Evolutionary conservation across 2,797 vertebrate species (phyloP).

Genomic region (Sebastes oblongus): DNA sequence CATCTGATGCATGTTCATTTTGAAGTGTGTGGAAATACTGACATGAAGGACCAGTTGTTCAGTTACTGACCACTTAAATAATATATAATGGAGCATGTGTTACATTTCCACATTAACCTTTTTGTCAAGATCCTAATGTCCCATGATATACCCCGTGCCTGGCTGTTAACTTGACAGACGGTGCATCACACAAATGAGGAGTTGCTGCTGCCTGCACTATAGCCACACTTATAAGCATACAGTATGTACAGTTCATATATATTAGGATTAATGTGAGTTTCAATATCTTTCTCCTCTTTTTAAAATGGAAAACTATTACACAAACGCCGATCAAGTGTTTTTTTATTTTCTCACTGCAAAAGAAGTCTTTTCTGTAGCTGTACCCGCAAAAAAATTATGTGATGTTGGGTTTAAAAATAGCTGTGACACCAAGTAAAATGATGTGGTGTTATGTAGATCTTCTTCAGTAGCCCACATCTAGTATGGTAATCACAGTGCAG

Average conservation of each 20-base stretch:
- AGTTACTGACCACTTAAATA: background rate
- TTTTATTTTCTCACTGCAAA: background rate
- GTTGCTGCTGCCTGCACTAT: background rate
- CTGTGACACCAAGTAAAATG: background rate
- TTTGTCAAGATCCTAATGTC: background rate
- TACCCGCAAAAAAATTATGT: background rate
- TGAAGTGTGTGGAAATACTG: background rate
- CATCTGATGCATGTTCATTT: conserved; percentile 7
- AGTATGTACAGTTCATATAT: background rate
- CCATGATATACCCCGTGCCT: background rate
- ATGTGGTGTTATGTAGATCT: background rate
- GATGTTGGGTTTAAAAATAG: background rate
- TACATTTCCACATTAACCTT: background rate
- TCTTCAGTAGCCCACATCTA: background rate
- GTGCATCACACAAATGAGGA: background rate
- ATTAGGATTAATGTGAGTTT: background rate
- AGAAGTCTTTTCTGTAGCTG: background rate
- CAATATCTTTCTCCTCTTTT: background rate
- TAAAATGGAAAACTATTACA: background rate
- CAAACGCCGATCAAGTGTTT: background rate
- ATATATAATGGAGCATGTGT: background rate
- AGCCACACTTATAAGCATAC: background rate
- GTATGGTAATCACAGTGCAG: background rate
- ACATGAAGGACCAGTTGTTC: background rate
- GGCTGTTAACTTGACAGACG: background rate